Conservation (phyloP, 2,797 vertebrate species). For the Cercopithecus petaurista region DNA sequence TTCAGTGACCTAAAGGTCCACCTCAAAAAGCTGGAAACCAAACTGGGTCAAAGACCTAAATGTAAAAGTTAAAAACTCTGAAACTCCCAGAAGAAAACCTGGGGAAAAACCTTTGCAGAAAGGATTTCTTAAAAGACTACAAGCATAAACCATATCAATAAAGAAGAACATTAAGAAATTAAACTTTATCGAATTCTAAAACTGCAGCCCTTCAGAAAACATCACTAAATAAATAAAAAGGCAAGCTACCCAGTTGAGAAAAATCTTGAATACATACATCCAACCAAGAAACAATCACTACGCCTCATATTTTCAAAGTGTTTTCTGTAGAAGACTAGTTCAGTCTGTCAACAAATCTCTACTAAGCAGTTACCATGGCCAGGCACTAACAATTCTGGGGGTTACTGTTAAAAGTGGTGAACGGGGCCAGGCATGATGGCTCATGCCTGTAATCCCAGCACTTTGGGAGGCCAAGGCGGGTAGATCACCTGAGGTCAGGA, state of each 20-base stretch:
- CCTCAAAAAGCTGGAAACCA: not conserved
- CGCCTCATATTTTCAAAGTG: not conserved
- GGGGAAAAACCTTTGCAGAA: not conserved
- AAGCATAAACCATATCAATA: not conserved
- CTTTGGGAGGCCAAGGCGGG: not conserved
- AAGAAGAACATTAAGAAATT: not conserved
- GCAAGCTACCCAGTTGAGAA: not conserved
- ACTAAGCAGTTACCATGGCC: not conserved
- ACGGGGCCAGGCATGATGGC: not conserved
- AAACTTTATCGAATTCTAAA: not conserved
- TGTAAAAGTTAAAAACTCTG: not conserved
- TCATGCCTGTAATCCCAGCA: not conserved
- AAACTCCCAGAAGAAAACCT: not conserved
- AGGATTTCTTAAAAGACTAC: conserved; percentile 2
- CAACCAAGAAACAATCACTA: not conserved
- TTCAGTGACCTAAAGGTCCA: not conserved
- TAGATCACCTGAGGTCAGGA: not conserved
- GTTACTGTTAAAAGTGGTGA: not conserved
- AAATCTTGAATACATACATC: not conserved
- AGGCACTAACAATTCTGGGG: not conserved
- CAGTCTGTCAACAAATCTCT: not conserved
- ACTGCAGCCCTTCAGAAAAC: not conserved
- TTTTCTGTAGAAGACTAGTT: not conserved
- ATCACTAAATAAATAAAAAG: not conserved
- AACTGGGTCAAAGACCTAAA: not conserved